These are phyloP conservation scores for Drosophila mimetica DNA, from an alignment of 2,888 invertebrate species.

Conservation along the genomic window DNA sequence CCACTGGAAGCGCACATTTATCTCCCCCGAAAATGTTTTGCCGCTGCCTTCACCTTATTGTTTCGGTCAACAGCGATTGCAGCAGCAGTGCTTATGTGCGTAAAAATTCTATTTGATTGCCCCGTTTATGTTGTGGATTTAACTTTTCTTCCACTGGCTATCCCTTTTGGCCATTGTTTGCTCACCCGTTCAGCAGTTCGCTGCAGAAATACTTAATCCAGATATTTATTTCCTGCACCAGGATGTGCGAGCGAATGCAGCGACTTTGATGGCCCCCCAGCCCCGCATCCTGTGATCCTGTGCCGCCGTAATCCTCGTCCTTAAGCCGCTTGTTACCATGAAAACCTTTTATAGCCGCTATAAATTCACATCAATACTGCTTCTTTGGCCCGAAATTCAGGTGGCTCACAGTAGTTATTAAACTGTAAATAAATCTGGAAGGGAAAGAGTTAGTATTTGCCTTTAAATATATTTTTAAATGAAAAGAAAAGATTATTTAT, in stretches of 20 bases:
- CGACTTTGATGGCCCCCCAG: slow-evolving; percentile 59
- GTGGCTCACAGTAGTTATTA: slow-evolving; percentile 6
- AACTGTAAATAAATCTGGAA: slow-evolving; percentile 16
- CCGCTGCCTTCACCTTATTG: slow-evolving; percentile 59
- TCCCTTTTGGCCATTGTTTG: slow-evolving; percentile 29
- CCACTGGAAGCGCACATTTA: slow-evolving; percentile 57
- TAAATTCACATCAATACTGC: slow-evolving; percentile 17
- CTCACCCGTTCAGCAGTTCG: neutral
- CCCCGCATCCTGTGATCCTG: slow-evolving; percentile 9
- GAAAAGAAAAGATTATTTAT: too few relatives aligned
- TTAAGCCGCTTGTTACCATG: slow-evolving; percentile 11
- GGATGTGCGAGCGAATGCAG: slow-evolving; percentile 59
- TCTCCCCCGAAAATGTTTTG: slow-evolving; percentile 70
- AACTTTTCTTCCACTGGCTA: slow-evolving; percentile 16
- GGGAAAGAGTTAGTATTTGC: slow-evolving; percentile 1
- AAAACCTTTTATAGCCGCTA: slow-evolving; percentile 15
- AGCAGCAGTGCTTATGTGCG: slow-evolving; percentile 59
- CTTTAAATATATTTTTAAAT: too few relatives aligned
- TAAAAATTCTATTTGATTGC: slow-evolving; percentile 77
- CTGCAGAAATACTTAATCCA: slow-evolving; percentile 64
- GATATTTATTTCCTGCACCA: slow-evolving; percentile 74
- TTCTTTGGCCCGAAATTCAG: neutral
- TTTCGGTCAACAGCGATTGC: slow-evolving; percentile 27
- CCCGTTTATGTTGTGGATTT: slow-evolving; percentile 52
- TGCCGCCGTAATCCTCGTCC: slow-evolving; percentile 10